Conservation (phyloP, 2,113 vertebrate genomes). For the Sylvicapra grimmia region DNA sequence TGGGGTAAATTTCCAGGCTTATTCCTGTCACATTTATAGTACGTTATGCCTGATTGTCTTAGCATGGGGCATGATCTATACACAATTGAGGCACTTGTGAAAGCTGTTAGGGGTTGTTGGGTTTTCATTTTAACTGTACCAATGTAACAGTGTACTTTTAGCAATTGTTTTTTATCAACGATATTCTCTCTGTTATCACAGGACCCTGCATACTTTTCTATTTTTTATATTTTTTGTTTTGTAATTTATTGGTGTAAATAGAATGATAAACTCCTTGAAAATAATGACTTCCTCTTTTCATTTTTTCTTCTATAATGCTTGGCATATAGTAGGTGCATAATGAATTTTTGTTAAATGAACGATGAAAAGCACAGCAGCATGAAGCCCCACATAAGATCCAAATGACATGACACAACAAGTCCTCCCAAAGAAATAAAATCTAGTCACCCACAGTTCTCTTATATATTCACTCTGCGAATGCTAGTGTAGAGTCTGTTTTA, state of each 20-base stretch:
- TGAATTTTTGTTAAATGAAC: neutral
- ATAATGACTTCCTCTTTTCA: neutral
- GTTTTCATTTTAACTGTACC: neutral
- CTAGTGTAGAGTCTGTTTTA: neutral
- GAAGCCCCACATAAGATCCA: neutral
- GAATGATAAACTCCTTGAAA: neutral
- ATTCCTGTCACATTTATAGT: neutral
- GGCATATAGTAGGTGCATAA: neutral
- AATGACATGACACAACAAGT: neutral
- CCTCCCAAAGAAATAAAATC: neutral
- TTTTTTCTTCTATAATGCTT: neutral
- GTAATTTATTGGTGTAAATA: neutral
- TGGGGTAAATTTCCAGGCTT: neutral
- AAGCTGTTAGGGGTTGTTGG: neutral
- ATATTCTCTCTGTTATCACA: neutral
- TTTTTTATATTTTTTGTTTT: neutral
- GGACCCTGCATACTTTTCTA: neutral
- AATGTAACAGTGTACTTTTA: neutral
- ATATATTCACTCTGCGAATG: neutral
- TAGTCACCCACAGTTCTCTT: neutral
- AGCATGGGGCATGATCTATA: neutral
- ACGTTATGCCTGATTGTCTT: constrained; percentile 5
- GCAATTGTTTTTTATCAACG: neutral
- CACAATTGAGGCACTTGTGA: neutral
- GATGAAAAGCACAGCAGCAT: neutral